Base-by-base conservation (phyloP, 2,797 vertebrate genomes). In the Aldrovandia affinis region DNA sequence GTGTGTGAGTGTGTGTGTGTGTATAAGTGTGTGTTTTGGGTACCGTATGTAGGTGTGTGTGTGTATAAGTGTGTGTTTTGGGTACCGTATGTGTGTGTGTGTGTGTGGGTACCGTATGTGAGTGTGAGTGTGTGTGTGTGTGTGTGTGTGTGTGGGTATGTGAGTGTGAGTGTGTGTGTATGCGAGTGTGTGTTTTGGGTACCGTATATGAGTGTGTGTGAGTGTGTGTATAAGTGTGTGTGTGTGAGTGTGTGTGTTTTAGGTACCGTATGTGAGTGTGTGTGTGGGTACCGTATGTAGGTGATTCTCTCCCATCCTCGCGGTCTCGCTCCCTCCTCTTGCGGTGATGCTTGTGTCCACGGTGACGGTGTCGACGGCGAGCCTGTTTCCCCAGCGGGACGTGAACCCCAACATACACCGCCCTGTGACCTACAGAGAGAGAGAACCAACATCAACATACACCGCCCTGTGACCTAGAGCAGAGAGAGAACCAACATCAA, bases 331-430 rank as follows among this genome's bases (percentile, higher is more conserved):
- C 97, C 92, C 93, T 97, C 84, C 93, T 95, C 87, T 96, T 96
- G 87, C 96, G 92, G 87, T 98, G 97, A 93, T 98, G 98, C 81
- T 90, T 96, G 91, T 99, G 98, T 75, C 97, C 97, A 85, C 97
- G 93, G 90, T 98, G 98, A 42, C 95, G 96, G 70, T 98, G 98
- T 59, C 97, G 93, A 1, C 97, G 95, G 81, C 96, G 97, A 89
- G 92, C 96, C 83, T 97, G 96, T 88, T 96, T 96, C 87, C 97
- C 97, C 80, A 98, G 93, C 0, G 98, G 98, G 52, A 99, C 97
- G 0, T 99, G 98, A 88, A 99, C 97, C 7, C 98, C 98, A 63
- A 99, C 96, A 63, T 98, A 99, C 28, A 99, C 97, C 61, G 98
- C 98, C 94, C 97, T 95, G 93, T 99, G 98, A 88, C 97, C 98